Evolutionary conservation across 64 coral and sea anemone species (phyloP), one percentile per base, ranked within the genome.

Genomic region (Actinia equina): DNA sequence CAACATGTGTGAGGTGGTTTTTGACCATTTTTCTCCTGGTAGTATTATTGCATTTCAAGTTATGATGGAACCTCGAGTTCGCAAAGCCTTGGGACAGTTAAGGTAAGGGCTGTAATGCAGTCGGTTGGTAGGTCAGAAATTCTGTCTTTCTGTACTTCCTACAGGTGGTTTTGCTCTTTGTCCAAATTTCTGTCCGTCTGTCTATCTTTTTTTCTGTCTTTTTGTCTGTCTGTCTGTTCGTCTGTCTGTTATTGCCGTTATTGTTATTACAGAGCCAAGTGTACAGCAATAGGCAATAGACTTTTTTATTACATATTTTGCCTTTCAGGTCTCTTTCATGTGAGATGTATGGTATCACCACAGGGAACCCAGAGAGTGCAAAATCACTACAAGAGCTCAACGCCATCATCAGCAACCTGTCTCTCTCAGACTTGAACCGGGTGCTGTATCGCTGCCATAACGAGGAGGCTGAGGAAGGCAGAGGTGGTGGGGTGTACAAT

Each of bases 31-130:
- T 54, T 88, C 97, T 27, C 97, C 97, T 83, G 97, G 97, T 9
- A 93, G 97, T 85, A 93, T 99, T 52, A 90, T 99, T 82, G 97
- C 97, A 51, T 95, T 99, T 74, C 87, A 95, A 43, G 87, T 99
- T 60, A 91, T 90, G 4, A 93, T 99, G 91, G 93, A 91, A 86
- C 86, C 88, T 10, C 88, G 83, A 54, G 97, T 93, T 4, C 95
- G 90, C 63, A 71, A 95, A 55, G 93, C 93, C 44, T 86, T 95
- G 44, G 93, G 93, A 19, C 77, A 76, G 58, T 64, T 99, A 16
- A 93, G 97, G 97, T 99, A 89, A 37, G 27, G 45, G 15, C 19
- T 9, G 0, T 60, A 16, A 15, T 17, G 58, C 43, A 42, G 7
- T 22, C 10, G 20, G 6, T 37, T 37, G 30, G 30, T 37, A 0